phyloP scores from a whole-genome alignment of 64 coral and sea anemone species.

The Dendrophyllia cribrosa region DNA sequence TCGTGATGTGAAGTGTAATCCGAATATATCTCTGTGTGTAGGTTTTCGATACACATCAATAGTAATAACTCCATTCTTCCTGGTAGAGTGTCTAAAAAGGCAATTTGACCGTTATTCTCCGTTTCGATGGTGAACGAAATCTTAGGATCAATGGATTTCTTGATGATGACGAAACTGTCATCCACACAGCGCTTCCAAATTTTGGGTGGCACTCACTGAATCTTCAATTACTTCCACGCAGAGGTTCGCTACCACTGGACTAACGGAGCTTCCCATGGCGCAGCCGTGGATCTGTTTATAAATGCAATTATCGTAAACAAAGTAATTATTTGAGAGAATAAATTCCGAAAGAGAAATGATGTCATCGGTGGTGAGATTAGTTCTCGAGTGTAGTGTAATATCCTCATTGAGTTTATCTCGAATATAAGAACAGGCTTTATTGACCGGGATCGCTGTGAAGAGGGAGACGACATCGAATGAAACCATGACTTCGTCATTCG shows the following conservation, averaged over 20 bases:
- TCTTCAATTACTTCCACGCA: constrained; percentile 49
- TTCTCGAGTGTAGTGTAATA: not conserved
- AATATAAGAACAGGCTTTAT: not conserved
- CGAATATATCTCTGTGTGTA: not conserved
- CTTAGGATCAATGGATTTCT: no score
- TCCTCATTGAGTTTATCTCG: constrained; percentile 24
- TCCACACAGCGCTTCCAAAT: constrained; percentile 15
- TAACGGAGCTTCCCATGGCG: constrained; percentile 30
- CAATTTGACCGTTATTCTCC: no score
- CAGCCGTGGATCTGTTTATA: not conserved
- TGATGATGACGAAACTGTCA: constrained; percentile 8
- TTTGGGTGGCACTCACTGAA: not conserved
- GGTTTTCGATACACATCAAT: constrained; percentile 19
- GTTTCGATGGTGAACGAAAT: no score
- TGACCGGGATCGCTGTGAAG: no score
- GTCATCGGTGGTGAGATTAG: constrained; percentile 28
- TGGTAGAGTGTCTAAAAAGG: no score
- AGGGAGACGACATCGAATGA: no score
- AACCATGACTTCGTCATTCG: not conserved
- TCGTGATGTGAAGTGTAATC: not conserved
- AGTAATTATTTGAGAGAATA: constrained; percentile 25
- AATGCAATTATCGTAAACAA: constrained; percentile 16
- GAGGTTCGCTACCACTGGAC: constrained; percentile 47
- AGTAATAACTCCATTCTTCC: not conserved
- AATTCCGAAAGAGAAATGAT: constrained; percentile 34